A percentile compares a stretch with the other conserved stretches of the same genome.
phyloP scores from a whole-genome alignment of 2,888 invertebrate genomes.

The Fragum fragum region DNA sequence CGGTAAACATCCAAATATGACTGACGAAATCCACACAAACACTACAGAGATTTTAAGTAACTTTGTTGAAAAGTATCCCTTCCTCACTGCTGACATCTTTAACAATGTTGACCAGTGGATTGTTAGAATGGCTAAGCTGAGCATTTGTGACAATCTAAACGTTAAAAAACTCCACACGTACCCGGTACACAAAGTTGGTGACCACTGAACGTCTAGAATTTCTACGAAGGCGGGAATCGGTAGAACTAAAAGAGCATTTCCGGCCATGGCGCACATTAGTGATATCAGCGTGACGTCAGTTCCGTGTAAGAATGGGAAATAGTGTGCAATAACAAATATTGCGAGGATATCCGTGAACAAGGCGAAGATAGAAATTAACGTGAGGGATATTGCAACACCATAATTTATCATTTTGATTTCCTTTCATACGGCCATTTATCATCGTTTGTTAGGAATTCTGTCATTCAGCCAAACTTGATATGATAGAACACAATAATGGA shows the following conservation, averaged over 20 bases:
- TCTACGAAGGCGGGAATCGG: slow-evolving; percentile 73
- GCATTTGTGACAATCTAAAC: slow-evolving; percentile 68
- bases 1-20: slow-evolving; percentile 70
- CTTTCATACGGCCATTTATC: background rate
- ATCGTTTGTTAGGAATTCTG: background rate
- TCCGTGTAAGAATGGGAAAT: slow-evolving; percentile 76
- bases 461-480: slow-evolving; percentile 10
- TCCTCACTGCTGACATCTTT: slow-evolving; percentile 68
- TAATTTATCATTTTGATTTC: slow-evolving; percentile 66
- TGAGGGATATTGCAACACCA: slow-evolving; percentile 72
- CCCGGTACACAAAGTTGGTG: slow-evolving; percentile 65
- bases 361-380: slow-evolving; percentile 75
- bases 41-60: slow-evolving; percentile 66
- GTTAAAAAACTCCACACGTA: slow-evolving; percentile 73
- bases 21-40: slow-evolving; percentile 68
- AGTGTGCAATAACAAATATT: slow-evolving; percentile 74
- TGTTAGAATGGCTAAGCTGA: slow-evolving; percentile 66
- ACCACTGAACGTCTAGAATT: slow-evolving; percentile 66
- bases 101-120: slow-evolving; percentile 75
- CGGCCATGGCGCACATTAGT: slow-evolving; percentile 72
- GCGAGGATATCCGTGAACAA: slow-evolving; percentile 73
- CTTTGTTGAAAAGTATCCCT: slow-evolving; percentile 68
- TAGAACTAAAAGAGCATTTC: slow-evolving; percentile 71
- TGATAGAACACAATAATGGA: background rate
- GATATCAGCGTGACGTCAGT: slow-evolving; percentile 78